Evolutionary conservation across 2,888 invertebrate species (phyloP), one percentile per base, ranked within the genome.

Genomic region (Diarsia dahlii): DNA sequence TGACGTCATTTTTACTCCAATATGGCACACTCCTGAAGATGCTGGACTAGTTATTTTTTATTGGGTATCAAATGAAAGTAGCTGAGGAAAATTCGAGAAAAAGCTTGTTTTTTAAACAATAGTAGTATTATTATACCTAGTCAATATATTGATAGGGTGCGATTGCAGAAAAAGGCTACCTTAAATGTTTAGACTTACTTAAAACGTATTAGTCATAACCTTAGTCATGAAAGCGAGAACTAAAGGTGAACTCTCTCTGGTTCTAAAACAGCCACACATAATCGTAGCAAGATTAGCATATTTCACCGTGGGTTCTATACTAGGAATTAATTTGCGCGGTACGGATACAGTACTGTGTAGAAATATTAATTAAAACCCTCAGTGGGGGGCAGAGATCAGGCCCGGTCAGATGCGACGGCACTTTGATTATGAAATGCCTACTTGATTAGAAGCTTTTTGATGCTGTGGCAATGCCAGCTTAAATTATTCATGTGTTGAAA

Each of bases 311-410:
- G 88, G 88, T 88, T 87, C 90, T 87, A 87, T 89, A 89, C 89
- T 89, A 87, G 78, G 85, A 87, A 90, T 91, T 90, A 88, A 91
- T 92, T 90, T 81, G 81, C 68, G 70, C 58, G 83, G 86, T 88
- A 83, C 86, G 86, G 88, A 88, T 88, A 89, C 87, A 84, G 80
- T 88, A 89, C 87, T 84, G 81, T 84, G 87, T 83, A 89, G 91
- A 92, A 92, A 92, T 92, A 91, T 91, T 92, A 91, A 92, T 92
- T 92, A 91, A 91, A 88, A 80, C 81, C 75, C 78, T 71, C 83
- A 6, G 76, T 48, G 66, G 82, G 82, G 71, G 70, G 73, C 87
- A 81, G 67, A 82, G 79, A 83, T 2, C 13, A 74, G 10, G 12
- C 13, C 0, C 2, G 1, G 15, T 13, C 8, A 67, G 64, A 65